Conservation (phyloP, 2,113 vertebrate species). For the Castor canadensis region DNA sequence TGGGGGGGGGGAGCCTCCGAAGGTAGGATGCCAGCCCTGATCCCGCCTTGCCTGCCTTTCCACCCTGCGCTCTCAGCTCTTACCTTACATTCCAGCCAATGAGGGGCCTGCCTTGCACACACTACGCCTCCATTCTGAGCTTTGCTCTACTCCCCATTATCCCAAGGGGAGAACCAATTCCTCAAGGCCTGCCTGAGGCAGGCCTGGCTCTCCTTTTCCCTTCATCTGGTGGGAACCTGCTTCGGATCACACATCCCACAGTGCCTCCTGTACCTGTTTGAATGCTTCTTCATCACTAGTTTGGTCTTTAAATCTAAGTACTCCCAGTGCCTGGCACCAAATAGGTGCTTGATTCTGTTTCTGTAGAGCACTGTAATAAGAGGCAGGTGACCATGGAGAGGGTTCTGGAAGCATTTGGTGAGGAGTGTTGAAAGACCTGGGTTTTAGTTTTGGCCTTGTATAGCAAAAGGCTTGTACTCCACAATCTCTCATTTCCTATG, state of each 20-base stretch:
- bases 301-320: background rate
- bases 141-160: too few species aligned
- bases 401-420: constrained; percentile 29
- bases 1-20: background rate
- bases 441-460: background rate
- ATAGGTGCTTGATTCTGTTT: background rate
- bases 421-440: background rate
- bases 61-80: background rate
- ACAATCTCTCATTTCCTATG: background rate
- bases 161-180: fast-evolving
- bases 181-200: background rate
- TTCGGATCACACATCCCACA: background rate
- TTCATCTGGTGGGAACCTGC: background rate
- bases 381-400: background rate
- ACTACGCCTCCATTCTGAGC: background rate
- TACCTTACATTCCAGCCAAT: background rate
- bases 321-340: background rate
- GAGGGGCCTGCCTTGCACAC: background rate
- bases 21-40: too few species aligned
- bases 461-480: background rate
- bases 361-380: background rate
- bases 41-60: too few species aligned
- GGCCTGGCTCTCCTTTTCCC: background rate
- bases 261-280: background rate
- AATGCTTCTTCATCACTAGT: background rate